Evolutionary conservation across 30 jellyfish, hydroid and myxozoan species (phyloP), one percentile per base, ranked within the genome.

Genomic region (Sanderia malayensis): DNA sequence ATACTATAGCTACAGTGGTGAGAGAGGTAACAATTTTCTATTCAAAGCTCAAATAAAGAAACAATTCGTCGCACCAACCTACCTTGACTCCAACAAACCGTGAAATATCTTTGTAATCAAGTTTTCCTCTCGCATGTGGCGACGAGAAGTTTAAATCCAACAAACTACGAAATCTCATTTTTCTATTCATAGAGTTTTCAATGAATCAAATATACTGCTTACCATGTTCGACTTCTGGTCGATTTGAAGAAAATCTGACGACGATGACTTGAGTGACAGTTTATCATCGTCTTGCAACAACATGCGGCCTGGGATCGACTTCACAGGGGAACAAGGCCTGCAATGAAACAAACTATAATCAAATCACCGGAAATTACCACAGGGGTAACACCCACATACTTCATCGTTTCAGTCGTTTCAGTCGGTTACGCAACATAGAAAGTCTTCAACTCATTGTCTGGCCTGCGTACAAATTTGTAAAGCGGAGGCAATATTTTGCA

Each of bases 301-400:
- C 15, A n/a, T 34, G 61, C 58, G 49, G 68, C 81, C 68, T 6
- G 83, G 32, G 46, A 55, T 23, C 71, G 58, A 52, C 71, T 70
- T 70, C 59, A 41, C 59, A 47, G 83, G 83, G 59, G 83, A 70
- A 27, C 71, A 34, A 70, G 83, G 33, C 59, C 83, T 70, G 69
- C 10, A 70, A 47, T n/a, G 13, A 24, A 68, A 4, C 24, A 62
- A 62, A 9, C 8, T 15, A 9, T 49, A 18, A 49, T 49, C 8
- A 49, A 19, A 24, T 11, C 8, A 49, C 8, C 24, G 64, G 24
- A 18, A 9, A 18, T 3, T 4, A 3, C 8, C 61, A 34, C 62
- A 33, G 58, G 13, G 77, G n/a, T 29, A 0, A 31, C 77, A 65
- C 62, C 77, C 77, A 34, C 31, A 26, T 26, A 30, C 33, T 27